Evolutionary conservation across 2,888 invertebrate species (phyloP).

Genomic region (Athalia circularis): DNA sequence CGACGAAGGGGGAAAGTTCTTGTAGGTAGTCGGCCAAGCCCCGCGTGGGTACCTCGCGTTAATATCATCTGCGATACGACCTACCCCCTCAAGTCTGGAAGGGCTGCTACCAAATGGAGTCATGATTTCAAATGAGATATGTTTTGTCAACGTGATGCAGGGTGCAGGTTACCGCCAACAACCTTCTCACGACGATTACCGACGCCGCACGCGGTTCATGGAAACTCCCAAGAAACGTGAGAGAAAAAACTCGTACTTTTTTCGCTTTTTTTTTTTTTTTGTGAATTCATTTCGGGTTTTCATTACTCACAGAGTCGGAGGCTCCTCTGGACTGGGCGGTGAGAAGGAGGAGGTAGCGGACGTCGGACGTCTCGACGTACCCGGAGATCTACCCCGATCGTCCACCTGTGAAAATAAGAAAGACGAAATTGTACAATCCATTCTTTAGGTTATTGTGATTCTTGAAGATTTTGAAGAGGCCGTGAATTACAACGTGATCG

Average conservation of each 20-base stretch:
- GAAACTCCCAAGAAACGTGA: not conserved
- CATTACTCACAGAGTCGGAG: slow-evolving; percentile 71
- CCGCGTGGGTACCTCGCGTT: slow-evolving; percentile 34
- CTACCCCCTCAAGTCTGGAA: slow-evolving; percentile 12
- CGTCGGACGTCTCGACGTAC: slow-evolving; percentile 69
- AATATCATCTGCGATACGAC: slow-evolving; percentile 40
- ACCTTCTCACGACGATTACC: slow-evolving; percentile 1
- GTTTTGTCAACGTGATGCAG: slow-evolving; percentile 5
- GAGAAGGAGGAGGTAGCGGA: slow-evolving; percentile 63
- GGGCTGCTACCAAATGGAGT: slow-evolving; percentile 37
- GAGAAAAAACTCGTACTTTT: not conserved
- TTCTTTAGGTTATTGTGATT: too few species aligned
- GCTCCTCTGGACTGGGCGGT: slow-evolving; percentile 71
- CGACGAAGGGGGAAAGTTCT: slow-evolving; percentile 61
- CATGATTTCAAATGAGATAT: slow-evolving; percentile 65
- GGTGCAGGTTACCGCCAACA: not conserved
- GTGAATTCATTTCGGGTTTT: not conserved
- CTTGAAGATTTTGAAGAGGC: too few species aligned
- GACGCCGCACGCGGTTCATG: too few species aligned
- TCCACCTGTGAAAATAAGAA: slow-evolving; percentile 62
- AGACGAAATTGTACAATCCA: too few species aligned
- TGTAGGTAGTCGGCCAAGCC: slow-evolving; percentile 60
- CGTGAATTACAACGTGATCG: too few species aligned
- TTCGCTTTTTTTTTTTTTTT: slow-evolving; percentile 11
- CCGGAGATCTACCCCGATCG: slow-evolving; percentile 71